Evolutionary conservation across 2,888 invertebrate species (phyloP), one percentile per base, ranked within the genome.

Genomic region (Acleris laterana): DNA sequence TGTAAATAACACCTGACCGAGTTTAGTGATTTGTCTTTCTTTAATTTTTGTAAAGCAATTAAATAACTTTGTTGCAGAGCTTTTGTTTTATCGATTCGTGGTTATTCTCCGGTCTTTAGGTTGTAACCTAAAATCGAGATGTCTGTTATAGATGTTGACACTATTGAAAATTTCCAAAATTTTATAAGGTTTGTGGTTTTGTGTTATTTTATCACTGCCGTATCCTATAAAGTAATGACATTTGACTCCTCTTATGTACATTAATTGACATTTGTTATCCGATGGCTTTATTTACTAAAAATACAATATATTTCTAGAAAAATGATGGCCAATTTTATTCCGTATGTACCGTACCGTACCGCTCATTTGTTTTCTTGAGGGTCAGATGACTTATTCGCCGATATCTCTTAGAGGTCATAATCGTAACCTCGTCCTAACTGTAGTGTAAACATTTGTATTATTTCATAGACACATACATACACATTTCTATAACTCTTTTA

Each of bases 121-220:
- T 63, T 56, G 25, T 78, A 82, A 84, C 81, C 81, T 79, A 64
- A 70, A 71, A 70, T 71, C 73, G 77, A 75, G 80, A 95, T 95
- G 95, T 81, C 94, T 71, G 87, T 94, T 71, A 80, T 81, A 63
- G 87, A 85, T 77, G 83, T 95, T 70, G 85, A 89, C 69, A 88
- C 90, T 32, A 79, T 83, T 46, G 93, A 93, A 53, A 91, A 93
- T 74, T 95, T 94, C 77, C 82, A 90, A 53, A 89, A 81, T 74
- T 89, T 89, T 75, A 82, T 89, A 68, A 82, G 81, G 90, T 90
- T 82, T 79, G 81, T 73, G 50, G 25, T 9, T 32, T 53, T 55
- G n/a, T 16, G 7, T 48, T 28, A n/a, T 48, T 46, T 13, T 38
- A 32, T 38, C 13, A 38, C 13, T 13, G 4, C 3, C 38, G 5